These are phyloP conservation scores for Tigriopus japonicus DNA, from an alignment of 1,140 invertebrate species.

Conservation along the genomic window DNA sequence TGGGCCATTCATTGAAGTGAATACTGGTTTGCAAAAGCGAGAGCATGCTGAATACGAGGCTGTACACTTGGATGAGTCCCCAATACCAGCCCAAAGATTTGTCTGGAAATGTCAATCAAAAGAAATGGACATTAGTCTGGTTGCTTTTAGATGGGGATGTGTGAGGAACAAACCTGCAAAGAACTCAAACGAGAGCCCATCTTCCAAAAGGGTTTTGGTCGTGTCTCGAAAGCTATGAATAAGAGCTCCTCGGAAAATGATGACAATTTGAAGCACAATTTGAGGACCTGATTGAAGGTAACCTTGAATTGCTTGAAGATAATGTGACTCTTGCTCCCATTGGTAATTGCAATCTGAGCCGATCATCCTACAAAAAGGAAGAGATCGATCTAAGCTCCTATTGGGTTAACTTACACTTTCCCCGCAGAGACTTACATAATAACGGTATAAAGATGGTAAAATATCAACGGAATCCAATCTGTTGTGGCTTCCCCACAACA, in stretches of 20 bases:
- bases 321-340: constrained; percentile 2
- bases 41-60: constrained; percentile 6
- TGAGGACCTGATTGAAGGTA: constrained; percentile 6
- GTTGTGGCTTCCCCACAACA: constrained; percentile 7
- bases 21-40: constrained; percentile 11
- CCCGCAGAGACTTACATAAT: neutral
- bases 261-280: constrained; percentile 7
- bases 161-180: no score
- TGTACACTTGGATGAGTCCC: constrained; percentile 11
- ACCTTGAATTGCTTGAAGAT: constrained; percentile 2
- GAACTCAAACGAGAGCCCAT: no score
- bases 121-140: no score
- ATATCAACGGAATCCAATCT: constrained; percentile 9
- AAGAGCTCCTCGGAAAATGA: constrained; percentile 2
- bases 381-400: no score
- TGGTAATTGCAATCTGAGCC: neutral
- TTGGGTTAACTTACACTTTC: no score
- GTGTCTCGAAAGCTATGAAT: constrained; percentile 3
- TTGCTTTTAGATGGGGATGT: no score
- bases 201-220: neutral
- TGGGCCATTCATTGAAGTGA: constrained; percentile 14
- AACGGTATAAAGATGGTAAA: constrained; percentile 8
- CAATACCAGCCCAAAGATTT: constrained; percentile 4
- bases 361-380: neutral
- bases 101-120: neutral